Conservation (phyloP, 2,888 invertebrate genomes). For the Zaprionus bogoriensis region DNA sequence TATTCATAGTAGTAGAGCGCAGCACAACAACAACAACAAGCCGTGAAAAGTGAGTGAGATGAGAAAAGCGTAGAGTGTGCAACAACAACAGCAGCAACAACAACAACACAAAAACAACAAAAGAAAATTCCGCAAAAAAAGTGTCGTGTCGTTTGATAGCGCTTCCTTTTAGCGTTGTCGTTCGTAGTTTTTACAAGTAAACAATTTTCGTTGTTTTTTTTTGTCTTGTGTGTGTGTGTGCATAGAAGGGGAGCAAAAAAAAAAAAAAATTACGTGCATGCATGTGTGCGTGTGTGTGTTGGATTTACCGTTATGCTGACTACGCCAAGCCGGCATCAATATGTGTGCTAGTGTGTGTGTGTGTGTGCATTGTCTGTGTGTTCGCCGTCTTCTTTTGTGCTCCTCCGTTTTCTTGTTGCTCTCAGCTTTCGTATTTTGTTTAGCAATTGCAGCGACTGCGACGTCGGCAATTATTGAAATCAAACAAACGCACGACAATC, state of each 20-base stretch:
- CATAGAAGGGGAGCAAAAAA: conserved; percentile 9
- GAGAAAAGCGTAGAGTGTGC: conserved; percentile 3
- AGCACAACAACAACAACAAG: conserved; percentile 28
- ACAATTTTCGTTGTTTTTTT: neutral
- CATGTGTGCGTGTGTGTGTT: conserved; percentile 2
- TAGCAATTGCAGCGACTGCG: conserved; percentile 12
- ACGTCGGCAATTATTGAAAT: conserved; percentile 26
- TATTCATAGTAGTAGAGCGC: conserved; percentile 42
- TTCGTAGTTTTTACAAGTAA: neutral
- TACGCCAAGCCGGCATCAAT: conserved; percentile 29
- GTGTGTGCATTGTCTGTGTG: neutral
- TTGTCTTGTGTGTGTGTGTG: neutral
- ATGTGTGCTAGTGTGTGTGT: conserved; percentile 8
- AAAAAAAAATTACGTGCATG: neutral
- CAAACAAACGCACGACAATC: conserved; percentile 26
- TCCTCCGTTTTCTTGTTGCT: neutral
- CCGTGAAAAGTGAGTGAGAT: conserved; percentile 49
- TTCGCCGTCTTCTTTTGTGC: neutral
- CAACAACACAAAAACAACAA: conserved; percentile 5
- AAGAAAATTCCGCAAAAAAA: conserved; percentile 7
- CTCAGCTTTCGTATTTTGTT: conserved; percentile 1
- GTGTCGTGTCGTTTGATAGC: conserved; percentile 15
- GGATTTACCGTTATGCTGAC: conserved; percentile 36
- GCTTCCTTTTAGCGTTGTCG: neutral
- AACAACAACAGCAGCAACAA: neutral